These are phyloP conservation scores for Nysson spinosus DNA, from an alignment of 2,888 invertebrate genomes.

Conservation along the genomic window DNA sequence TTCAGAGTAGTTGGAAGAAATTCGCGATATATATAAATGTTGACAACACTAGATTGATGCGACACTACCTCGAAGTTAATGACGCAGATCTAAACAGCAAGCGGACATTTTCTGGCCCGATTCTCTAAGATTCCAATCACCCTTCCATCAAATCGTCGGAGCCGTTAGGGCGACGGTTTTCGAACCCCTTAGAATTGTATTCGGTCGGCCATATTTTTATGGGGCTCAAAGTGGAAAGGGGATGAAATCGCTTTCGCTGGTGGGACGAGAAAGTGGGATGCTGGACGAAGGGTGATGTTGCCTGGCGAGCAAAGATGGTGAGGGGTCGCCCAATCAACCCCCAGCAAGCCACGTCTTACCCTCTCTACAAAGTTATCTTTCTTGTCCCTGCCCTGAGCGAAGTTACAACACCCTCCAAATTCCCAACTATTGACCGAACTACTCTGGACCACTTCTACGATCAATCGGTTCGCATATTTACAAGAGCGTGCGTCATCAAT, in stretches of 20 bases:
- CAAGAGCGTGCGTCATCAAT: constrained; percentile 17
- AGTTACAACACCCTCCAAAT: constrained; percentile 62
- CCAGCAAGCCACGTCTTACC: constrained; percentile 74
- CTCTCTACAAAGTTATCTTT: constrained; percentile 76
- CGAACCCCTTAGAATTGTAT: constrained; percentile 66
- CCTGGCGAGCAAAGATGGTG: constrained; percentile 47
- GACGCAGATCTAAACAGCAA: background rate
- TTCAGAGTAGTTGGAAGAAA: too few species aligned
- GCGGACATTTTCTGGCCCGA: background rate
- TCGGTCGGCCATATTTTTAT: constrained; percentile 74
- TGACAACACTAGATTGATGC: too few species aligned
- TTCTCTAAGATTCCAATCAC: constrained; percentile 9
- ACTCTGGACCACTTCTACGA: constrained; percentile 57
- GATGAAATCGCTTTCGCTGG: constrained; percentile 72
- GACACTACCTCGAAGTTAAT: background rate
- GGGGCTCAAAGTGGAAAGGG: constrained; percentile 25
- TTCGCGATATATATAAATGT: too few species aligned
- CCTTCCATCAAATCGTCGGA: constrained; percentile 16
- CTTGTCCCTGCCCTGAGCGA: constrained; percentile 71
- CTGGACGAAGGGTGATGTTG: constrained; percentile 62
- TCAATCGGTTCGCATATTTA: constrained; percentile 45
- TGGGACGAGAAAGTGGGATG: constrained; percentile 56
- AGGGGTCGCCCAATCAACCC: constrained; percentile 77
- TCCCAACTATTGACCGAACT: constrained; percentile 64
- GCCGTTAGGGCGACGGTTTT: constrained; percentile 34